phyloP scores from a whole-genome alignment of 2,113 vertebrate genomes.

The Piliocolobus tephrosceles region DNA sequence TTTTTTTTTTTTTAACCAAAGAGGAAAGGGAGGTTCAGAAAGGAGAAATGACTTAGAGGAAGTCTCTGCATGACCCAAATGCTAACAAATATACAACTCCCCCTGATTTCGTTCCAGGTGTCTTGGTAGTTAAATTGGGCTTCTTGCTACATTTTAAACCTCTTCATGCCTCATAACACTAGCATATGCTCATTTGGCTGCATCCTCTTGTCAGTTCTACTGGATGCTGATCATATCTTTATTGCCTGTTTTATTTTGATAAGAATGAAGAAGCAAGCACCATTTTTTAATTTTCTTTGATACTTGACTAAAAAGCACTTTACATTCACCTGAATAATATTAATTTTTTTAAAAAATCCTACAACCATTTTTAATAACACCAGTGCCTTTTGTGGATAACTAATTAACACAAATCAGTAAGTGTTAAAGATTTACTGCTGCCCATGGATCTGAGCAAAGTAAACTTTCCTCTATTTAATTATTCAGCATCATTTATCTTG shows the following conservation, averaged over 20 bases:
- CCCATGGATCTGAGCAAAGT: neutral
- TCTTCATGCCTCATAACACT: neutral
- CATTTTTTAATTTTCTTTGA: neutral
- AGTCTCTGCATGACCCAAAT: neutral
- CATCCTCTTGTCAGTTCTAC: neutral
- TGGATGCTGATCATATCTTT: neutral
- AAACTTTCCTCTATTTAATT: conserved; percentile 29
- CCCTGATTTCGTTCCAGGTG: neutral
- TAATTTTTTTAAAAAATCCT: neutral
- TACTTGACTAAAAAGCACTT: neutral
- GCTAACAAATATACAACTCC: neutral
- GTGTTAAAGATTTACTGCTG: conserved; percentile 25
- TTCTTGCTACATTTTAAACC: neutral
- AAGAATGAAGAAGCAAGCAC: neutral
- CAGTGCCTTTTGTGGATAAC: neutral
- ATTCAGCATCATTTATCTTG: conserved; percentile 8
- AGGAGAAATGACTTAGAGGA: neutral
- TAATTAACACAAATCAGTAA: conserved; percentile 17
- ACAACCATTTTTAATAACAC: conserved; percentile 14
- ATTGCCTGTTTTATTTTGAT: neutral
- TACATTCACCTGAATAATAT: neutral
- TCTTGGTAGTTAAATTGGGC: neutral
- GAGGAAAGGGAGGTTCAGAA: neutral
- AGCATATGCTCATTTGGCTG: neutral
- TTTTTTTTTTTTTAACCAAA: neutral